Base-by-base conservation (phyloP, 2,797 vertebrate species). In the Gallinago stenura region DNA sequence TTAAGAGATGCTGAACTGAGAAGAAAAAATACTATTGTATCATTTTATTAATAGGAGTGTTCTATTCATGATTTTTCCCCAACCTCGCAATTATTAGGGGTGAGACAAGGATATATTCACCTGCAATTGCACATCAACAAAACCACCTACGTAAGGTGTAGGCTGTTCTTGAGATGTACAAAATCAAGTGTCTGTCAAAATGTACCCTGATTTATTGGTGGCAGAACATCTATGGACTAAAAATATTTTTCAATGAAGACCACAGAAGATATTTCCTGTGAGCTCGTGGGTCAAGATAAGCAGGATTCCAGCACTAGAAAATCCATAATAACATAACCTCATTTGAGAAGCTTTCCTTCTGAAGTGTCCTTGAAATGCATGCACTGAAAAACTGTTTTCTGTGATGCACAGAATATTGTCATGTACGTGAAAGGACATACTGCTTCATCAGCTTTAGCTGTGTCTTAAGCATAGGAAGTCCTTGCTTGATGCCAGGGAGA, bases 111-210 rank as follows among this genome's bases (percentile, higher is more conserved):
- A 69, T 80, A 85, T 68, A 61, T 88, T 88, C 65, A 69, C 82
- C 65, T 90, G 71, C 54, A 86, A 61, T 8, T 88, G 39, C 46
- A 12, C 31, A 54, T 86, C 69, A 95, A 46, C 62, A 89, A 91
- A 93, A 50, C 48, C 73, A 81, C 57, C 72, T 65, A 21, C 46
- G 46, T 75, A 66, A 87, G 41, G 68, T 83, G 81, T 70, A 80
- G 90, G 86, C 68, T 90, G 90, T 50, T 54, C 53, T 87, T 75
- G 33, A 68, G 61, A 87, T 60, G 84, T 85, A 35, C 33, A 58
- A 83, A 79, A 66, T 56, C 53, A 95, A 80, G 56, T 50, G 48
- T 50, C 58, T 85, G 50, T 91, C 95, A 95, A 68, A 91, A 64
- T 65, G 57, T 89, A 78, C 82, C 35, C 45, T 69, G 41, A 75